Evolutionary conservation across 2,797 vertebrate genomes (phyloP).

Genomic region (Hoplostethus atlanticus): DNA sequence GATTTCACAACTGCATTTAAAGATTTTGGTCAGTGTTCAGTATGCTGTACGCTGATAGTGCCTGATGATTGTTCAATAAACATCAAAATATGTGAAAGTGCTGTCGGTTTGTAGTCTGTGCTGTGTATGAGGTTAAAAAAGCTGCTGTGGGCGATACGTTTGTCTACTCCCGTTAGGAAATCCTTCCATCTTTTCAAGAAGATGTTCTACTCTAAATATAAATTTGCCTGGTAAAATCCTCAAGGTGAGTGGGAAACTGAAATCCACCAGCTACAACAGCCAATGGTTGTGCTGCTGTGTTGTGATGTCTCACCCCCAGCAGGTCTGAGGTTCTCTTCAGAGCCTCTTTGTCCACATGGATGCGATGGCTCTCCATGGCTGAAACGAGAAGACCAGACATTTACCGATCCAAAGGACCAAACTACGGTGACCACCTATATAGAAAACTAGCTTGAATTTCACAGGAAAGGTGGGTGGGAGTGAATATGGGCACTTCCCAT

Average conservation of each 20-base stretch:
- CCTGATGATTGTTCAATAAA: no score
- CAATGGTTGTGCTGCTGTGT: background rate
- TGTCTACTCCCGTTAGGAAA: background rate
- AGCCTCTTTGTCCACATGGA: conserved; percentile 89
- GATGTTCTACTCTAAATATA: conserved; percentile 14
- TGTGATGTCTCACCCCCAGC: conserved; percentile 86
- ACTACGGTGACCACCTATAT: no score
- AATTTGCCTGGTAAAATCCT: background rate
- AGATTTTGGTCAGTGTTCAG: no score
- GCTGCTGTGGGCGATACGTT: conserved; percentile 15
- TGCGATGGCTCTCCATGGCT: conserved; percentile 92
- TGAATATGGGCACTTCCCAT: no score
- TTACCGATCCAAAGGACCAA: background rate
- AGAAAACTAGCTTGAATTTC: no score
- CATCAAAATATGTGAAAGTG: no score
- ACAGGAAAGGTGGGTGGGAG: no score
- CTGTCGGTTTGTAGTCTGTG: no score
- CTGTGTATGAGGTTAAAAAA: no score
- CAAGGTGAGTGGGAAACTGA: background rate
- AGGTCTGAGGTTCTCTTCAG: conserved; percentile 89
- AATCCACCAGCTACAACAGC: background rate
- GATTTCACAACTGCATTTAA: no score
- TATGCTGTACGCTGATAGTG: no score
- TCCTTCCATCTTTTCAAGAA: background rate
- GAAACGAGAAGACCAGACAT: conserved; percentile 43